Conservation (phyloP, 1,140 invertebrate genomes). For the Bombus soroeensis region DNA sequence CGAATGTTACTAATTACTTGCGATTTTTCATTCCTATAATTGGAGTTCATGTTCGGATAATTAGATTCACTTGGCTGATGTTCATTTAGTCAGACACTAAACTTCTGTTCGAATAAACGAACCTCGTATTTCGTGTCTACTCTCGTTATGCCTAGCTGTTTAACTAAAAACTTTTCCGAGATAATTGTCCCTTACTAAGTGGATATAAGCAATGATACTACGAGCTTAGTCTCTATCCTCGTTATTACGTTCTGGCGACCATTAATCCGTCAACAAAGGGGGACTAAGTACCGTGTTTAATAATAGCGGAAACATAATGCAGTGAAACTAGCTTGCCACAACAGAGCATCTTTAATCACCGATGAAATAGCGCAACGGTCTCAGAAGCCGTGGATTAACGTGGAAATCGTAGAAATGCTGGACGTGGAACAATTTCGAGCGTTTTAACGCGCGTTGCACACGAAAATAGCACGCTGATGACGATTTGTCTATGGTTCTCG, state of each 20-base stretch:
- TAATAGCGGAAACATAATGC: slow-evolving; percentile 4
- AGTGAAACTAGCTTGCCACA: not conserved
- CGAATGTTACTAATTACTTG: no score
- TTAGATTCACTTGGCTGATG: not conserved
- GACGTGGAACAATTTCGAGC: not conserved
- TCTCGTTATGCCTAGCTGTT: no score
- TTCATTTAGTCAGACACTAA: not conserved
- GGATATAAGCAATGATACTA: not conserved
- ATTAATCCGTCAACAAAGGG: slow-evolving; percentile 6
- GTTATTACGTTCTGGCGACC: not conserved
- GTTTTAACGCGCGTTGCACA: not conserved
- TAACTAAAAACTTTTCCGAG: no score
- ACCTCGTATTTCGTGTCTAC: no score
- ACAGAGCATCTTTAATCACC: slow-evolving; percentile 10
- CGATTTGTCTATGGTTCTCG: slow-evolving; percentile 16
- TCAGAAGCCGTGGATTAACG: slow-evolving; percentile 1
- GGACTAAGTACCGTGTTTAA: slow-evolving; percentile 2
- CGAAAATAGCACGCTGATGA: not conserved
- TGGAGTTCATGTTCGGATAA: not conserved
- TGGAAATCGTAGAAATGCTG: not conserved
- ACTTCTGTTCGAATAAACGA: not conserved
- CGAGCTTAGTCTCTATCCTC: no score
- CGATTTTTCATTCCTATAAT: not conserved
- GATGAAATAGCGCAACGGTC: not conserved
- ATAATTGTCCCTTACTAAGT: not conserved